Conservation (phyloP, 2,888 invertebrate species). For the Caenorhabditis wallacei region DNA sequence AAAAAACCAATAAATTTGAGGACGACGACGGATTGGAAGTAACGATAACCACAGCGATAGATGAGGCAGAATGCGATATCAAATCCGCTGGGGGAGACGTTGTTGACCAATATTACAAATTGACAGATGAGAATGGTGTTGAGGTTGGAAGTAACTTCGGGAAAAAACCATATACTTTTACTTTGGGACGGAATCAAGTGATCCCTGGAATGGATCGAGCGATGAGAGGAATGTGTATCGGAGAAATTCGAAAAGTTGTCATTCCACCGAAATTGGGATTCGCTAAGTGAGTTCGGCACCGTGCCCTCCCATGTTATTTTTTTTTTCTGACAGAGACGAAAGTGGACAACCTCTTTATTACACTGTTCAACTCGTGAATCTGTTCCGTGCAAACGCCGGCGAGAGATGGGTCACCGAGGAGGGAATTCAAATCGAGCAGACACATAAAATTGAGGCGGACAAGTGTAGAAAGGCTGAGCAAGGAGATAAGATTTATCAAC, state of each 20-base stretch:
- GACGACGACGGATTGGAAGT: constrained; percentile 62
- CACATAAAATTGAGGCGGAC: constrained; percentile 54
- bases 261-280: constrained; percentile 61
- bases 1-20: constrained; percentile 6
- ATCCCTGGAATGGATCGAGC: constrained; percentile 66
- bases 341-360: constrained; percentile 56
- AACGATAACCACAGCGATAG: constrained; percentile 46
- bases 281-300: constrained; percentile 56
- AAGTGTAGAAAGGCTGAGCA: constrained; percentile 57
- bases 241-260: constrained; percentile 61
- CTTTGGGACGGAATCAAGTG: constrained; percentile 58
- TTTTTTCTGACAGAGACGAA: constrained; percentile 23
- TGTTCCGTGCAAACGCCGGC: constrained; percentile 61
- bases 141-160: constrained; percentile 81
- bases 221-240: constrained; percentile 64
- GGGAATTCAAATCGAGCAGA: constrained; percentile 68
- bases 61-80: constrained; percentile 38
- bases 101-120: constrained; percentile 78
- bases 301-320: background rate
- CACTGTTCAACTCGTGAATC: constrained; percentile 61
- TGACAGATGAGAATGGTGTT: constrained; percentile 77
- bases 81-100: constrained; percentile 65
- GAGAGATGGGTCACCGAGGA: constrained; percentile 63
- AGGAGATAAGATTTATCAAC: constrained; percentile 64
- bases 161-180: constrained; percentile 76